phyloP scores from a whole-genome alignment of 2,113 vertebrate species.

The Irena cyanogastra region DNA sequence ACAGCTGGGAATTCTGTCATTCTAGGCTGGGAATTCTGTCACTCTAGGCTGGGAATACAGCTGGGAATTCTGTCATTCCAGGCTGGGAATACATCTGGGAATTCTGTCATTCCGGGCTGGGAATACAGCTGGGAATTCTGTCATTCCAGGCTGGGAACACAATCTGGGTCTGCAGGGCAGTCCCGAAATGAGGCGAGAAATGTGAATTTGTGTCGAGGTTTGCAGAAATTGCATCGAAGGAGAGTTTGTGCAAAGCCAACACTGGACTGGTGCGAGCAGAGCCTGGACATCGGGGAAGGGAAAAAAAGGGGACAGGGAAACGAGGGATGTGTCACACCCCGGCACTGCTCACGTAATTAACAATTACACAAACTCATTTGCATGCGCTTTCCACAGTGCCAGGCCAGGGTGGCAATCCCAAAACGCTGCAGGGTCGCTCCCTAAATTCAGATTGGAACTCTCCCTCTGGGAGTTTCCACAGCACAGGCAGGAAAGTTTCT shows the following conservation, averaged over 20 bases:
- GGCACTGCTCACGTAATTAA: background rate
- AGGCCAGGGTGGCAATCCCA: background rate
- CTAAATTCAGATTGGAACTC: background rate
- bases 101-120: background rate
- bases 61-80: too few species aligned
- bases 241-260: background rate
- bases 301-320: background rate
- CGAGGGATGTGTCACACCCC: background rate
- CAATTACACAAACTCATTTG: background rate
- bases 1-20: background rate
- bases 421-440: background rate
- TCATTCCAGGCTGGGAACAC: background rate
- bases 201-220: accelerated
- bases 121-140: background rate
- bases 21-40: background rate
- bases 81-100: background rate
- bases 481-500: background rate
- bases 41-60: background rate
- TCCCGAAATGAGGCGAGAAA: background rate
- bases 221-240: accelerated
- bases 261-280: accelerated
- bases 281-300: background rate
- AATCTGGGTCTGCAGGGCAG: background rate
- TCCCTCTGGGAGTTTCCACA: background rate
- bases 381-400: background rate